phyloP scores from a whole-genome alignment of 2,888 invertebrate species.

The Orthosia gracilis region DNA sequence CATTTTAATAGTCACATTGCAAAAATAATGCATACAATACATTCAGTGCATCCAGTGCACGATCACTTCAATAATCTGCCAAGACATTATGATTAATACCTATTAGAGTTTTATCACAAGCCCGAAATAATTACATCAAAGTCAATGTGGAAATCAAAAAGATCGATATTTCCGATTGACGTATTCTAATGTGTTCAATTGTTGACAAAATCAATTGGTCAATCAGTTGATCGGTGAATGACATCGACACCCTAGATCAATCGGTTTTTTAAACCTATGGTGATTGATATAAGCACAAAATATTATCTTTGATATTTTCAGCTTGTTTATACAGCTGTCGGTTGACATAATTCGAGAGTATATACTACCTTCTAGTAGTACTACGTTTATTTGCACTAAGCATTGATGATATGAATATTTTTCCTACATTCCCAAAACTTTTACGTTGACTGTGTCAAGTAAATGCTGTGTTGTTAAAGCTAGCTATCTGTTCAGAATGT shows the following conservation, averaged over 20 bases:
- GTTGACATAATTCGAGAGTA: constrained; percentile 34
- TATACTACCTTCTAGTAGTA: constrained; percentile 4
- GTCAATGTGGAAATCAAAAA: constrained; percentile 11
- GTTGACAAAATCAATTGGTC: constrained; percentile 12
- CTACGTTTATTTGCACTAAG: constrained; percentile 20
- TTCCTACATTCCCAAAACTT: constrained; percentile 11
- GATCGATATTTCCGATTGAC: constrained; percentile 8
- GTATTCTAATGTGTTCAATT: neutral
- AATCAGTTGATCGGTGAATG: constrained; percentile 5
- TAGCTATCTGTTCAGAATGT: constrained; percentile 54
- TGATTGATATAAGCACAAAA: constrained; percentile 20
- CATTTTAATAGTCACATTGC: constrained; percentile 37
- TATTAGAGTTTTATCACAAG: neutral
- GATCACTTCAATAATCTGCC: constrained; percentile 14
- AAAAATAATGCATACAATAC: constrained; percentile 4
- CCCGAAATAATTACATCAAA: constrained; percentile 20
- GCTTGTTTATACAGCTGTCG: neutral
- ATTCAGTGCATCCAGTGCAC: constrained; percentile 33
- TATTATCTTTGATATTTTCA: constrained; percentile 8
- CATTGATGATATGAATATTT: constrained; percentile 50
- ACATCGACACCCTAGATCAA: neutral
- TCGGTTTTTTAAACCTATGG: neutral
- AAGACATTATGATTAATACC: neutral
- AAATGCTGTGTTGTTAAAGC: constrained; percentile 58
- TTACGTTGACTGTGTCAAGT: constrained; percentile 50